phyloP scores from a whole-genome alignment of 2,888 invertebrate species.

The Odontomyia ornata region DNA sequence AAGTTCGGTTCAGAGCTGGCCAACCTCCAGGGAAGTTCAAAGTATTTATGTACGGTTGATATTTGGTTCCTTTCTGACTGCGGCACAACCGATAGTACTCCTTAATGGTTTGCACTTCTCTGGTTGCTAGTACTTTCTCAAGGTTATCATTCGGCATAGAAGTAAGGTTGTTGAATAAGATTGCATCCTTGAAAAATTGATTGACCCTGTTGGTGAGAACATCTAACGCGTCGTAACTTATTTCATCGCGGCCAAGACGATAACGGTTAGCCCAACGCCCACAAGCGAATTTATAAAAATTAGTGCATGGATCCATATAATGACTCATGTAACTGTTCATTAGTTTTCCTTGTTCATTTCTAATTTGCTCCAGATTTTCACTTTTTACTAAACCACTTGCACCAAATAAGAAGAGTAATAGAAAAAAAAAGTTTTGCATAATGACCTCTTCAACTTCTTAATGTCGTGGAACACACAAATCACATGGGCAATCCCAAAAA shows the following conservation, averaged over 20 bases:
- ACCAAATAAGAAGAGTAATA: background rate
- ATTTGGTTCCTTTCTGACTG: background rate
- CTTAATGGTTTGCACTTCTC: background rate
- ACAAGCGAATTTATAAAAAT: slow-evolving; percentile 41
- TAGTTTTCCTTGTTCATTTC: background rate
- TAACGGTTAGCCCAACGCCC: slow-evolving; percentile 21
- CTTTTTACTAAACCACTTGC: background rate
- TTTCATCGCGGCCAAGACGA: background rate
- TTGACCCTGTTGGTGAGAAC: background rate
- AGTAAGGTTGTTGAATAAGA: background rate
- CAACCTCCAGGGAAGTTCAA: slow-evolving; percentile 21
- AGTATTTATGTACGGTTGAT: background rate
- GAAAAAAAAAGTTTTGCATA: background rate
- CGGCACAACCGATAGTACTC: background rate
- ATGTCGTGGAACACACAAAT: too few species aligned
- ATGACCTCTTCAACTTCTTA: too few species aligned
- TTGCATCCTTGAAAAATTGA: background rate
- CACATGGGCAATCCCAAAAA: too few species aligned
- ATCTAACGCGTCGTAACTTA: background rate
- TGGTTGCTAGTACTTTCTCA: background rate
- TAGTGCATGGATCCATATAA: slow-evolving; percentile 15
- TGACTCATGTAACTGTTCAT: background rate
- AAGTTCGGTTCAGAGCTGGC: slow-evolving; percentile 4
- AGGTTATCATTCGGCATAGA: background rate
- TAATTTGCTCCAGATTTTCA: background rate